Percentiles rank a stretch among this genome's conserved stretches.
Conservation (phyloP, 2,113 vertebrate species). For the Ancistrus triradiatus region DNA sequence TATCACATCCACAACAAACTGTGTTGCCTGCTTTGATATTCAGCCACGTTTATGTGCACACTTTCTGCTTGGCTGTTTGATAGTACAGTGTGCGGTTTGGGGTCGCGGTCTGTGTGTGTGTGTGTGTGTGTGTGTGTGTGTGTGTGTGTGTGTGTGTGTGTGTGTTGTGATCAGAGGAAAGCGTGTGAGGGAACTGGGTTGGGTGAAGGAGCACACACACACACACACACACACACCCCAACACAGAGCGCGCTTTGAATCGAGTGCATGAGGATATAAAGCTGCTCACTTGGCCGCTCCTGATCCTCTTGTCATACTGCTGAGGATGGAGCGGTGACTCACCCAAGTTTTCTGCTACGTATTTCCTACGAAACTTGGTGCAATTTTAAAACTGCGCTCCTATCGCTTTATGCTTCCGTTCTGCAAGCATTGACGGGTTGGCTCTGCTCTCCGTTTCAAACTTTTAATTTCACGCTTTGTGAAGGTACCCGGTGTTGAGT, state of each 20-base stretch:
- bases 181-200: conserved; percentile 47
- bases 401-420: too few species aligned
- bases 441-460: too few species aligned
- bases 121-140: conserved; percentile 2
- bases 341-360: not conserved
- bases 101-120: conserved; percentile 1
- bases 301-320: too few species aligned
- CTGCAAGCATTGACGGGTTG: too few species aligned
- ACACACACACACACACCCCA: not conserved
- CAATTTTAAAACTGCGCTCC: too few species aligned
- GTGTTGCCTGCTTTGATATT: too few species aligned
- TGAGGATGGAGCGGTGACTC: not conserved
- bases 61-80: too few species aligned
- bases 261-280: conserved; percentile 11
- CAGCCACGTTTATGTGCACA: too few species aligned
- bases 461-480: too few species aligned
- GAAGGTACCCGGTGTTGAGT: too few species aligned
- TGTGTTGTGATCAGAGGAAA: conserved; percentile 26
- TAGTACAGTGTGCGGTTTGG: too few species aligned
- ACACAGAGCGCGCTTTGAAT: not conserved
- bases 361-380: not conserved
- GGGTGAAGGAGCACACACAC: conserved; percentile 35
- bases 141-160: not conserved
- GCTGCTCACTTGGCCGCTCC: not conserved
- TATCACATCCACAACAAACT: too few species aligned